Percentiles rank a stretch among this genome's conserved stretches.
Conservation (phyloP, 1,140 invertebrate genomes). For the Epicauta chinensis region DNA sequence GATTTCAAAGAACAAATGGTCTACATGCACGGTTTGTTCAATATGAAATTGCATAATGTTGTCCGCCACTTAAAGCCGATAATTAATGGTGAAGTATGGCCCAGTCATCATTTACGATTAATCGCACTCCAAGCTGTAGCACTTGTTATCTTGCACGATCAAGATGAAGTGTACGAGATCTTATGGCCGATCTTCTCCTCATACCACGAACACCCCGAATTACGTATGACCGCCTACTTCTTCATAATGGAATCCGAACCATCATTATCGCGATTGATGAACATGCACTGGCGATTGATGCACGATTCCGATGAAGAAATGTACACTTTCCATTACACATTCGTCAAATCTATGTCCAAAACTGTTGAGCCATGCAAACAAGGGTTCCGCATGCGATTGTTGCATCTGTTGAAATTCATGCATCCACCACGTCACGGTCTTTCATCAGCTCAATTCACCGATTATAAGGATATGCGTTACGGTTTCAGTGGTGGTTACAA, state of each 20-base stretch:
- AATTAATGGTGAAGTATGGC: conserved; percentile 19
- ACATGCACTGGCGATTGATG: conserved; percentile 44
- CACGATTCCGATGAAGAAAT: conserved; percentile 40
- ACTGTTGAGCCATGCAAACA: conserved; percentile 40
- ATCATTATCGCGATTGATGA: conserved; percentile 35
- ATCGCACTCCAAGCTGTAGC: conserved; percentile 37
- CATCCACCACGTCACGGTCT: conserved; percentile 8
- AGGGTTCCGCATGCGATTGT: conserved; percentile 31
- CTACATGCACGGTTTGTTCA: conserved; percentile 29
- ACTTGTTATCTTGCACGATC: conserved; percentile 25
- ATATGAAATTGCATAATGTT: conserved; percentile 26
- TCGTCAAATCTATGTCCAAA: conserved; percentile 38
- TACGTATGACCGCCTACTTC: conserved; percentile 41
- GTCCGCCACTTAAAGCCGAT: conserved; percentile 26
- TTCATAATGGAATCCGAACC: conserved; percentile 40
- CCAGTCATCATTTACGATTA: conserved; percentile 33
- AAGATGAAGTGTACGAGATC: conserved; percentile 32
- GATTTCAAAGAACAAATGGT: conserved; percentile 20
- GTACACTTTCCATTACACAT: conserved; percentile 44
- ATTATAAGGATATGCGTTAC: conserved; percentile 16
- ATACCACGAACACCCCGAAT: conserved; percentile 28
- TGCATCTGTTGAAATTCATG: conserved; percentile 21
- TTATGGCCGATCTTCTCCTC: conserved; percentile 44
- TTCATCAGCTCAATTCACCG: conserved; percentile 16
- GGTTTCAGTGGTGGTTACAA: conserved; percentile 6